Conservation (phyloP, 92 coral and sea anemone genomes). For the Parazoanthus darwini region DNA sequence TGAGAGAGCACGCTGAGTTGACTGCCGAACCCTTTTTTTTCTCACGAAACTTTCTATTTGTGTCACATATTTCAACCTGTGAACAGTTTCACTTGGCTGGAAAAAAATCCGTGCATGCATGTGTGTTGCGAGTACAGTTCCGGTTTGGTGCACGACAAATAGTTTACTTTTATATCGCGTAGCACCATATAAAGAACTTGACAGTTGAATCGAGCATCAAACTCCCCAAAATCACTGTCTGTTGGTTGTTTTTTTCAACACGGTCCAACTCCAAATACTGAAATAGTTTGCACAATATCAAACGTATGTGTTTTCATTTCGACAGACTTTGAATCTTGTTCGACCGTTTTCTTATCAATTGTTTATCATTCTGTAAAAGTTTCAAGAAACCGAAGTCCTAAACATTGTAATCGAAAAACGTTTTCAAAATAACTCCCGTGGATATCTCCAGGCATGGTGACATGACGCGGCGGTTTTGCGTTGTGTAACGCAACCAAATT, state of each 20-base stretch:
- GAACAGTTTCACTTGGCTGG: not conserved
- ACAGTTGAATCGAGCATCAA: not conserved
- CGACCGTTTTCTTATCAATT: not conserved
- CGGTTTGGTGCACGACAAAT: not conserved
- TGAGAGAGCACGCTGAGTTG: not conserved
- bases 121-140: not conserved
- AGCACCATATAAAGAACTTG: not conserved
- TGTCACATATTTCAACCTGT: not conserved
- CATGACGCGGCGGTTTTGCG: not conserved
- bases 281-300: not conserved
- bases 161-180: not conserved
- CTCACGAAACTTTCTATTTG: constrained; percentile 9
- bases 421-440: not conserved
- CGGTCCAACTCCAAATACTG: not conserved
- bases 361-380: not conserved
- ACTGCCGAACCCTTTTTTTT: not conserved
- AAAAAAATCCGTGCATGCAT: not conserved
- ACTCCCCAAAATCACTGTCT: too few species aligned
- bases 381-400: not conserved
- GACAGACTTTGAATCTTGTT: not conserved
- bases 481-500: not conserved
- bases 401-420: not conserved
- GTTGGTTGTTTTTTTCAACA: not conserved
- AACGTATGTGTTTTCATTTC: not conserved
- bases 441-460: not conserved